Percentiles rank a stretch among this genome's conserved stretches.
Evolutionary conservation across 2,888 invertebrate genomes (phyloP).

Genomic region (Chymomyza caudatula): DNA sequence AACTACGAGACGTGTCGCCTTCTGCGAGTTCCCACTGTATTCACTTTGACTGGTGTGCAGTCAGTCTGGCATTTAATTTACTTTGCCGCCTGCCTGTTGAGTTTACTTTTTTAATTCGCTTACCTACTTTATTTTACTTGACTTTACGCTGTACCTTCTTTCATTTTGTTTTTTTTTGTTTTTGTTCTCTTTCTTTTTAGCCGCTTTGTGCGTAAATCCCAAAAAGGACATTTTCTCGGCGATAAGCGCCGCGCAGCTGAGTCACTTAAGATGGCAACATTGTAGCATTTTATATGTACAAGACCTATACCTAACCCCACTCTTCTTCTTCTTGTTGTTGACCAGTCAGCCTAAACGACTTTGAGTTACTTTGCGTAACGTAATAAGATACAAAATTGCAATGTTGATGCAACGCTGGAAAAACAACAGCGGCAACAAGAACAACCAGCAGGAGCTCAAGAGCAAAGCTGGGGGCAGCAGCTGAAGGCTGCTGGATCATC

Average conservation of each 20-base stretch:
- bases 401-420: constrained; percentile 37
- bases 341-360: constrained; percentile 49
- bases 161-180: background rate
- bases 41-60: background rate
- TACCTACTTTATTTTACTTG: constrained; percentile 59
- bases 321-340: constrained; percentile 24
- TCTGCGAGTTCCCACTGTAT: background rate
- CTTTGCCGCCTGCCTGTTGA: constrained; percentile 20
- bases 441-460: constrained; percentile 23
- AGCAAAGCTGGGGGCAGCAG: constrained; percentile 4
- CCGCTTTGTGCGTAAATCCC: constrained; percentile 61
- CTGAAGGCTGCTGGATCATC: constrained; percentile 11
- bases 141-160: constrained; percentile 12
- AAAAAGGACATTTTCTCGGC: constrained; percentile 54
- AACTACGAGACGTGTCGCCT: too few relatives aligned
- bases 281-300: constrained; percentile 9
- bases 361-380: constrained; percentile 63
- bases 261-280: constrained; percentile 39
- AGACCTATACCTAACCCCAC: background rate
- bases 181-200: constrained; percentile 39
- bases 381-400: constrained; percentile 67
- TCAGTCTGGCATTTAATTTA: constrained; percentile 5
- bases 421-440: constrained; percentile 14
- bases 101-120: constrained; percentile 66
- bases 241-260: constrained; percentile 54